Conservation (phyloP, 2,113 vertebrate genomes). For the Montifringilla adamsi region DNA sequence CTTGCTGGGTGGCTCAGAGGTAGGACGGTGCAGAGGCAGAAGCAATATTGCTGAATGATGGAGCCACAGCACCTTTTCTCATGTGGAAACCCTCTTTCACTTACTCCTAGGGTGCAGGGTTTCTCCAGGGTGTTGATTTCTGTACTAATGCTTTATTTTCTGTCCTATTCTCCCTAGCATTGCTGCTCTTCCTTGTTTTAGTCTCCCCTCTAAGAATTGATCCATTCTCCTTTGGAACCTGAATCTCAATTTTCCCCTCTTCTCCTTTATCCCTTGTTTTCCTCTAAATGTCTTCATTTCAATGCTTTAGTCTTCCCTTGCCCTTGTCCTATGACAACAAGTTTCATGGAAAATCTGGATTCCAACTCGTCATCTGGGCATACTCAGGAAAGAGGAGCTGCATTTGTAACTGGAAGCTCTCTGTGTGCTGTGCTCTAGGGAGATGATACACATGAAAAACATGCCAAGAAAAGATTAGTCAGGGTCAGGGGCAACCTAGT, state of each 20-base stretch:
- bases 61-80: neutral
- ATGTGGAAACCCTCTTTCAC: neutral
- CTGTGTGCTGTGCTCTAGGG: neutral
- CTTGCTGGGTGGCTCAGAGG: neutral
- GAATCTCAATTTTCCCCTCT: neutral
- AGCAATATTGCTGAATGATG: neutral
- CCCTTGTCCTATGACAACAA: neutral
- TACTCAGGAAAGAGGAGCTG: neutral
- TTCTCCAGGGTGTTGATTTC: neutral
- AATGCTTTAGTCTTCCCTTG: neutral
- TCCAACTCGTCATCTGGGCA: neutral
- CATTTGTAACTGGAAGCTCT: neutral
- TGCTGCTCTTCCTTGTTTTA: neutral
- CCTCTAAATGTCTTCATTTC: neutral
- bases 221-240: neutral
- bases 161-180: neutral
- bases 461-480: conserved; percentile 24
- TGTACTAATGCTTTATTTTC: neutral
- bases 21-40: neutral
- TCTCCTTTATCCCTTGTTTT: neutral
- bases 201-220: neutral
- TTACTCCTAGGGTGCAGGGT: neutral
- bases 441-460: neutral
- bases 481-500: conserved; percentile 19
- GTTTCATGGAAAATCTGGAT: neutral